A percentile compares a stretch with the other conserved stretches of the same genome.
phyloP scores from a whole-genome alignment of 2,113 vertebrate species.

The Dolichotis patagonum region DNA sequence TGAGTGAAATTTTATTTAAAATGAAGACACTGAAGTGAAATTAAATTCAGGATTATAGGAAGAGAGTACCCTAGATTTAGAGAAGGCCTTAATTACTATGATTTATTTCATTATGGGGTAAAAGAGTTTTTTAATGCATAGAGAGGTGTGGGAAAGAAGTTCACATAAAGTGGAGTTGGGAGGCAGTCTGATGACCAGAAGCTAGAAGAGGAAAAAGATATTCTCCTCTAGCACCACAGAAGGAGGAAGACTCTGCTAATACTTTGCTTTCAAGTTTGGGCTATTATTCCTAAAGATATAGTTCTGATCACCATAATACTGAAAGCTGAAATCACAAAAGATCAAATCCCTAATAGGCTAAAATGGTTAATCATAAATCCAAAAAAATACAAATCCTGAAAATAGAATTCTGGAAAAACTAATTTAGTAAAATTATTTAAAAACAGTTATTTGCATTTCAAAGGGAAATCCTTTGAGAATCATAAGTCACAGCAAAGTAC shows the following conservation, averaged over 20 bases:
- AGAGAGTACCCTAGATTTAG: neutral
- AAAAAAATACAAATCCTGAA: neutral
- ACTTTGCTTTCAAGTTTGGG: neutral
- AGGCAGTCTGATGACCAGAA: neutral
- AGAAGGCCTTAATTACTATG: neutral
- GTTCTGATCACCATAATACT: neutral
- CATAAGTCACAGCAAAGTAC: neutral
- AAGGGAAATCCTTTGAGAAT: neutral
- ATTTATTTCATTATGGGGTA: neutral
- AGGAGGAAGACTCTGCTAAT: neutral
- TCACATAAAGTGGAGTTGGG: accelerated
- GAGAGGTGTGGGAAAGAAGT: neutral
- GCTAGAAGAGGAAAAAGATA: neutral
- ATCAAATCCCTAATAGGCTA: neutral
- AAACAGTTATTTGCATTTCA: neutral
- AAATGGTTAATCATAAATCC: neutral
- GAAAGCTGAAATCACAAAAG: neutral
- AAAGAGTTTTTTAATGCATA: neutral
- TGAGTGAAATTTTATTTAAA: neutral
- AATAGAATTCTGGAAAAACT: neutral
- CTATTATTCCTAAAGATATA: neutral
- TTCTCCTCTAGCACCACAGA: neutral
- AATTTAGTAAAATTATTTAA: neutral
- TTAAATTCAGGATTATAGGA: neutral
- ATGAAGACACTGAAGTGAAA: neutral